Percentiles rank a stretch among this genome's conserved stretches.
These are phyloP conservation scores for Thamnaconus septentrionalis DNA, from an alignment of 2,113 vertebrate species.

Conservation along the genomic window DNA sequence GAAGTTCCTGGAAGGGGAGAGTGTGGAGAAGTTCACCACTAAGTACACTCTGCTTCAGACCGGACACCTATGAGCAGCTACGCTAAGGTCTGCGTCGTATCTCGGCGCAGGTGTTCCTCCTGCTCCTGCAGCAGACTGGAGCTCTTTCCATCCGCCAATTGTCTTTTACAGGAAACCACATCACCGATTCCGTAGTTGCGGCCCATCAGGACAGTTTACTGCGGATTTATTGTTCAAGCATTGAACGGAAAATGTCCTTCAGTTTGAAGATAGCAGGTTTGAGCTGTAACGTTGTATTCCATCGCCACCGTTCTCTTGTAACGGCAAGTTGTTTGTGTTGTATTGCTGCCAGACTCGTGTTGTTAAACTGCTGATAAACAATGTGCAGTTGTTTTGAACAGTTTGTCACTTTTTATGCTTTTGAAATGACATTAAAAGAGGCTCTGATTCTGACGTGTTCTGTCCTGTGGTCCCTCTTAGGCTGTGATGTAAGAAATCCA, in stretches of 20 bases:
- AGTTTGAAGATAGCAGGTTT: background rate
- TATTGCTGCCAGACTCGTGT: background rate
- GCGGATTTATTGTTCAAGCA: background rate
- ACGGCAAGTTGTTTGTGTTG: constrained; percentile 2
- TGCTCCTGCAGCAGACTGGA: background rate
- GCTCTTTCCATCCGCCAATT: background rate
- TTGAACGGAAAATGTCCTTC: background rate
- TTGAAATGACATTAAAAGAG: constrained; percentile 41
- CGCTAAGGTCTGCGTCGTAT: background rate
- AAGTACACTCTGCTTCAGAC: constrained; percentile 88
- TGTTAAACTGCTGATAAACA: background rate
- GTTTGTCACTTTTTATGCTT: constrained; percentile 14
- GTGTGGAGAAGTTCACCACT: constrained; percentile 84
- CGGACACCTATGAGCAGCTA: constrained; percentile 74
- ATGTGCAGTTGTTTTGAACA: constrained; percentile 8
- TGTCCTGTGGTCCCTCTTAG: constrained; percentile 14
- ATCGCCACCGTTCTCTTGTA: background rate
- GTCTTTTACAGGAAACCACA: background rate
- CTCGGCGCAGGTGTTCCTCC: background rate
- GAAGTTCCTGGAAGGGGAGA: constrained; percentile 85
- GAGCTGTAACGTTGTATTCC: background rate
- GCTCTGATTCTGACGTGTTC: constrained; percentile 1
- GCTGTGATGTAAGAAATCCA: background rate
- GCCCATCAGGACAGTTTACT: background rate
- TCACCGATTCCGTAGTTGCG: background rate